Conservation (phyloP, 2,113 vertebrate species). For the Myrmophylax atrothorax region DNA sequence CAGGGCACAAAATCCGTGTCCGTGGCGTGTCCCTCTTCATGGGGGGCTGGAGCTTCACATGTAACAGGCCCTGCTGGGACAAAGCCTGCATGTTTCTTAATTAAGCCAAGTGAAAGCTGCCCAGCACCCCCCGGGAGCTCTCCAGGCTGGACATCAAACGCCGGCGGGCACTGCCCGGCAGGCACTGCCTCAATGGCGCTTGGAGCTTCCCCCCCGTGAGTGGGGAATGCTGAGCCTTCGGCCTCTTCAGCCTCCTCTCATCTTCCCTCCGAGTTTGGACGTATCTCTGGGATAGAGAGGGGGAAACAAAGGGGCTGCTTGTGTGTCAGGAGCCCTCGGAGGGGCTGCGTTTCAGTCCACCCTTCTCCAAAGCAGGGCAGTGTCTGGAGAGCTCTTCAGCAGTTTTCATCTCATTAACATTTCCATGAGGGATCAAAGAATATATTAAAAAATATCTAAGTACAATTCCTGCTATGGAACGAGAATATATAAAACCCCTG, state of each 20-base stretch:
- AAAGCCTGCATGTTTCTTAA: slow-evolving; percentile 81
- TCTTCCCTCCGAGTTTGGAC: slow-evolving; percentile 74
- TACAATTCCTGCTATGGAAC: neutral
- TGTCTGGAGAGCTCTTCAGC: slow-evolving; percentile 78
- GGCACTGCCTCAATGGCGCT: slow-evolving; percentile 8
- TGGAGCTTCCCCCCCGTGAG: slow-evolving; percentile 44
- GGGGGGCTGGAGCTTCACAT: slow-evolving; percentile 56
- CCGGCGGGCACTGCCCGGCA: slow-evolving; percentile 32
- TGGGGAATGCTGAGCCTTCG: slow-evolving; percentile 50
- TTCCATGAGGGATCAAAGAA: slow-evolving; percentile 85
- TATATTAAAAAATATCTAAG: slow-evolving; percentile 48
- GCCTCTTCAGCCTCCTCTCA: slow-evolving; percentile 75
- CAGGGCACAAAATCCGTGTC: slow-evolving; percentile 59
- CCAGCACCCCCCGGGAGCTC: slow-evolving; percentile 60
- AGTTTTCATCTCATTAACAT: slow-evolving; percentile 87
- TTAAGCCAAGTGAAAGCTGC: slow-evolving; percentile 80
- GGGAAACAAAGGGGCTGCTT: slow-evolving; percentile 88
- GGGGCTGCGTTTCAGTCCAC: slow-evolving; percentile 78
- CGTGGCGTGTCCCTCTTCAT: slow-evolving; percentile 69
- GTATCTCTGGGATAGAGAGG: slow-evolving; percentile 82
- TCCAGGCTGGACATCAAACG: slow-evolving; percentile 64
- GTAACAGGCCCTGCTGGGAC: slow-evolving; percentile 70
- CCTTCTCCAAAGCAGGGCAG: slow-evolving; percentile 63
- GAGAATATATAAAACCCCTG: neutral
- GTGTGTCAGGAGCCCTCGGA: slow-evolving; percentile 81